A percentile compares a stretch with the other conserved stretches of the same genome.
Conservation (phyloP, 2,888 invertebrate species). For the Harpalus rubripes region DNA sequence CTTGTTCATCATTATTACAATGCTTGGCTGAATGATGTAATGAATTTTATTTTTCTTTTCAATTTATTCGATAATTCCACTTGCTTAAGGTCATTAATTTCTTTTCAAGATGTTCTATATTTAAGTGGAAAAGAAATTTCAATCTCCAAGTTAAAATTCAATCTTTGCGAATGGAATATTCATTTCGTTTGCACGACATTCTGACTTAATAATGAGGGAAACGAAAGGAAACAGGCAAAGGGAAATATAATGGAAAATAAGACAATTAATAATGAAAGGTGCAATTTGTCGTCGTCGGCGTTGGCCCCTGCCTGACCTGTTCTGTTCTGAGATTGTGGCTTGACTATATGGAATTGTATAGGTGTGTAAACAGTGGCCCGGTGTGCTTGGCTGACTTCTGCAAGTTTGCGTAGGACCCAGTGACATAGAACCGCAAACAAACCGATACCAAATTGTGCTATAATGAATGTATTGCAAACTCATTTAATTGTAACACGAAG, state of each 20-base stretch:
- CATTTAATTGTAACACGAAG: neutral
- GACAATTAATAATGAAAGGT: neutral
- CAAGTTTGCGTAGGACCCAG: constrained; percentile 17
- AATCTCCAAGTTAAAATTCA: constrained; percentile 21
- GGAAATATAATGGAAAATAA: constrained; percentile 30
- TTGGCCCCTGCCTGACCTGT: neutral
- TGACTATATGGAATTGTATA: constrained; percentile 9
- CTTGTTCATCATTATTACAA: no score
- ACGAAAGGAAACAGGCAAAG: neutral
- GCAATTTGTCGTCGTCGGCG: neutral
- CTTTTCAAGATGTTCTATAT: constrained; percentile 12
- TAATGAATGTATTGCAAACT: constrained; percentile 16
- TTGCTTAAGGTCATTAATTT: constrained; percentile 17
- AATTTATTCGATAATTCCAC: neutral
- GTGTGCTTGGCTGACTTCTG: neutral
- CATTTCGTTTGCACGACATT: constrained; percentile 13
- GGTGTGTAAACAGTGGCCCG: neutral
- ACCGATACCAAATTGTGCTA: neutral
- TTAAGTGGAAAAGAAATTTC: constrained; percentile 15
- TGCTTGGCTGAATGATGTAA: neutral
- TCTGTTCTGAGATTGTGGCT: constrained; percentile 5
- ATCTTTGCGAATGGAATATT: constrained; percentile 30
- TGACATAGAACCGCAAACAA: neutral
- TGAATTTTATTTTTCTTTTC: neutral
- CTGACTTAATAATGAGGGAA: constrained; percentile 5